phyloP scores from a whole-genome alignment of 2,113 vertebrate genomes.

The Ailurus styani region DNA sequence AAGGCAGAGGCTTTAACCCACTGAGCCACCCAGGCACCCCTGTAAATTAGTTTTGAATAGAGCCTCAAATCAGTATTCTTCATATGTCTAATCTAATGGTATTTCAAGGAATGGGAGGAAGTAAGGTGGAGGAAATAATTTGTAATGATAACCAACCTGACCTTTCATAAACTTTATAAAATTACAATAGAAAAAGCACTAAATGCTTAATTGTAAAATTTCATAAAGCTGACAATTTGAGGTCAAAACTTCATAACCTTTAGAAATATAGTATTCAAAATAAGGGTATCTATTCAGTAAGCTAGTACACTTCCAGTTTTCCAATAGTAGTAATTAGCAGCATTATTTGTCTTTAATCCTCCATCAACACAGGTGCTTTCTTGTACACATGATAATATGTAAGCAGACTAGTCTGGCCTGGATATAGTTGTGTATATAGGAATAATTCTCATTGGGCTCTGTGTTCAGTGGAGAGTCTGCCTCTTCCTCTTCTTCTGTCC shows the following conservation, averaged over 20 bases:
- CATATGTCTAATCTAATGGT: neutral
- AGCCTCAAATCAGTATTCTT: neutral
- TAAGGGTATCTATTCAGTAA: constrained; percentile 26
- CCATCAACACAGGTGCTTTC: neutral
- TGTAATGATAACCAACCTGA: neutral
- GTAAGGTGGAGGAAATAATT: neutral
- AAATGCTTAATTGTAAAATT: neutral
- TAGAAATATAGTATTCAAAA: constrained; percentile 1
- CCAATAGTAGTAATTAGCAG: neutral
- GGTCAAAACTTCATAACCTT: constrained; percentile 9
- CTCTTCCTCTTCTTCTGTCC: neutral
- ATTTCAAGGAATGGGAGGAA: rapidly evolving
- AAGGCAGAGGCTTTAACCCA: too few relatives aligned
- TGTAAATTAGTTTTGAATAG: neutral
- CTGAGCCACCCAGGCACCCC: too few relatives aligned
- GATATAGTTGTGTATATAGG: neutral
- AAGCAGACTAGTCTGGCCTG: neutral
- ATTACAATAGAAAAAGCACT: constrained; percentile 2
- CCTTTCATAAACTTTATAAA: constrained; percentile 19
- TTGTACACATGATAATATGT: neutral
- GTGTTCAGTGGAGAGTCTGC: neutral
- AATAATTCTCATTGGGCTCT: neutral
- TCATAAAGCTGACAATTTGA: constrained; percentile 48
- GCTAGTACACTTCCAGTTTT: neutral
- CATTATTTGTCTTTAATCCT: neutral